Evolutionary conservation across 2,797 vertebrate species (phyloP).

Genomic region (Mormyrops attenuatus): DNA sequence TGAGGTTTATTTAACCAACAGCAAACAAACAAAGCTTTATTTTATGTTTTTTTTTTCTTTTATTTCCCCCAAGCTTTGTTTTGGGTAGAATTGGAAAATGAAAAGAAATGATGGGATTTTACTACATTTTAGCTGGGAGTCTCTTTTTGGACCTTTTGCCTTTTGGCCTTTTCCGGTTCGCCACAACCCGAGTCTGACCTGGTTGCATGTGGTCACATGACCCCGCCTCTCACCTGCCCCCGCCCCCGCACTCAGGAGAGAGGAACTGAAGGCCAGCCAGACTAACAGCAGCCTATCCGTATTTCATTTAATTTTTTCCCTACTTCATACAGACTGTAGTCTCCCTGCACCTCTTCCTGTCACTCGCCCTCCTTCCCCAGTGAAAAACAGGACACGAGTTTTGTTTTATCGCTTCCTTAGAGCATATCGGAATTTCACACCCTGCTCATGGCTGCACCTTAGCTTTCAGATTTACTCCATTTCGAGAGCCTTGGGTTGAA

Average conservation of each 20-base stretch:
- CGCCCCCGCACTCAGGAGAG: too few species aligned
- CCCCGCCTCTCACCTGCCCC: background rate
- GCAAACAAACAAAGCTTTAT: constrained; percentile 70
- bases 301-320: background rate
- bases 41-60: constrained; percentile 34
- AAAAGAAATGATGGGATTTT: background rate
- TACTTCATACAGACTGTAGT: background rate
- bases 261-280: background rate
- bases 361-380: background rate
- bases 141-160: background rate
- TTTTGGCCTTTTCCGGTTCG: background rate
- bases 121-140: background rate
- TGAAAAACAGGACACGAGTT: background rate
- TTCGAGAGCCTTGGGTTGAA: background rate
- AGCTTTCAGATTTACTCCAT: background rate
- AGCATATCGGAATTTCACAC: background rate
- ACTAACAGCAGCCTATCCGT: background rate
- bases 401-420: background rate
- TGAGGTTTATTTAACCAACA: constrained; percentile 89
- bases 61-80: background rate
- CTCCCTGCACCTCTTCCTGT: background rate
- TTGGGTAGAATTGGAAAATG: background rate
- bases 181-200: background rate
- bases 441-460: background rate
- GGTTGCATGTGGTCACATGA: background rate